Base-by-base conservation (phyloP, 2,797 vertebrate species). In the Sebastolobus altivelis region DNA sequence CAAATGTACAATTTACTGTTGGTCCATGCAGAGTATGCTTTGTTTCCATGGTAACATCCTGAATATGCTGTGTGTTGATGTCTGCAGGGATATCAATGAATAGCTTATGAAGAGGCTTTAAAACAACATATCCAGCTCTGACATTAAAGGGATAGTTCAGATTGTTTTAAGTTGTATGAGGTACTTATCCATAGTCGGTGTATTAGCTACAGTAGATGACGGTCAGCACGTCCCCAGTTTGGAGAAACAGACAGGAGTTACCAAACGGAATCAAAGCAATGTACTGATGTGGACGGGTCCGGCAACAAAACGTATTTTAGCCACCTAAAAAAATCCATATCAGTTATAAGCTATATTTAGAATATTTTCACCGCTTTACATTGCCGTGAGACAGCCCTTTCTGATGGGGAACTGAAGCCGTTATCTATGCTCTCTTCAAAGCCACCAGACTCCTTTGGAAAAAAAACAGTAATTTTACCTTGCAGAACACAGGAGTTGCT, bases 31-130 rank as follows among this genome's bases (percentile, higher is more conserved):
- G 63, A 40, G 10, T 35, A 25, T 71, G 72, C 85, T 43, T 72
- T 38, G 80, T 93, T 90, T 81, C 89, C 82, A 88, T 88, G 86
- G 87, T n/a, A 88, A 90, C 88, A 54, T 77, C 56, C 38, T 29
- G 63, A 77, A 62, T 76, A 58, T 73, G 62, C 38, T 37, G 18
- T 5, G 2, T 49, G 31, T 35, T 33, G 40, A 72, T 54, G 75
- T 83, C 83, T 75, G 37, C 37, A 5, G 85, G 65, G 72, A 77
- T 59, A 59, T 35, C 5, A 20, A 72, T 85, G 68, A 70, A 72
- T 11, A 65, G 38, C 38, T 60, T 72, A 56, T 14, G 69, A 67
- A 60, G 11, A 74, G 27, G 77, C 31, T 86, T 38, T 71, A 65
- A 77, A 66, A 77, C 35, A 75, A 77, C 29, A 25, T 14, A 49